Conservation (phyloP, 2,113 vertebrate genomes). For the Psilopogon haemacephalus region DNA sequence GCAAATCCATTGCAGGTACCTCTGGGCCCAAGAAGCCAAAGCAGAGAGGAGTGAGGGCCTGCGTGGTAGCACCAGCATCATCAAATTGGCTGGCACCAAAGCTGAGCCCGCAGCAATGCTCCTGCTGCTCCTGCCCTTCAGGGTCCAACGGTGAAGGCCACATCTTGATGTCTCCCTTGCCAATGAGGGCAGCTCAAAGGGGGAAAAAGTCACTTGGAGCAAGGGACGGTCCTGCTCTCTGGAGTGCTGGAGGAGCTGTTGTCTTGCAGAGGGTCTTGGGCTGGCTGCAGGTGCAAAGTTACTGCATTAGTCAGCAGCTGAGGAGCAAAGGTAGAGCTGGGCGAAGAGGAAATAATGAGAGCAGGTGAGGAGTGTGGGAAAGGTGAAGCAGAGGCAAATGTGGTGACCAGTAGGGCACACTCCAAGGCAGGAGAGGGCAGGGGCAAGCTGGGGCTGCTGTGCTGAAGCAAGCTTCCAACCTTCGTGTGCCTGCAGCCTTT, state of each 20-base stretch:
- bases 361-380: rapidly evolving
- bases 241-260: background rate
- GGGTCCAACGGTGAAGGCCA: background rate
- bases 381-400: background rate
- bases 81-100: background rate
- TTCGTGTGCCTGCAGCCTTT: background rate
- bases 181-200: rapidly evolving
- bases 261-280: background rate
- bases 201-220: background rate
- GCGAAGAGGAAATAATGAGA: background rate
- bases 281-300: background rate
- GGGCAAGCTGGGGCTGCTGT: rapidly evolving
- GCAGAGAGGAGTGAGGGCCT: background rate
- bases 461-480: background rate
- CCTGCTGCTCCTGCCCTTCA: rapidly evolving
- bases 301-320: background rate
- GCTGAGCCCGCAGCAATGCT: rapidly evolving
- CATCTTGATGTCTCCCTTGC: background rate
- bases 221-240: background rate
- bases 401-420: background rate
- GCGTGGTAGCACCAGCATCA: background rate
- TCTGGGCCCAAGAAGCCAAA: background rate
- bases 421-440: background rate
- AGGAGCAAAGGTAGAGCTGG: background rate
- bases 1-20: background rate